A percentile compares a stretch with the other conserved stretches of the same genome.
phyloP scores from a whole-genome alignment of 2,888 invertebrate species.

The Pimpla rufipes region DNA sequence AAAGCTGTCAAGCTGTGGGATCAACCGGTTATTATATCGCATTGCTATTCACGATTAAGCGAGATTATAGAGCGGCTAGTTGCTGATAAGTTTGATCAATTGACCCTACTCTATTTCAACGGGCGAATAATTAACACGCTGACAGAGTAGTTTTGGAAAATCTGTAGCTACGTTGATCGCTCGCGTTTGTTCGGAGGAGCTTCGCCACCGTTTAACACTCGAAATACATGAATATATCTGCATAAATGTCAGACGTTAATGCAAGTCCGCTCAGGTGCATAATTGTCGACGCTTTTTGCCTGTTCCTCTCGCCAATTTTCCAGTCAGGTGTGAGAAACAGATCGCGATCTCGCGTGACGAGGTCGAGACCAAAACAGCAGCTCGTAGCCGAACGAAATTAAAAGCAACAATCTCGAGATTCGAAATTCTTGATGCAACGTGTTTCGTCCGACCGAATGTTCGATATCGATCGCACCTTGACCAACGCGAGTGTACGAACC shows the following conservation, averaged over 20 bases:
- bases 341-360: slow-evolving; percentile 49
- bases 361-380: neutral
- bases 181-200: neutral
- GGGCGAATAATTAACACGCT: neutral
- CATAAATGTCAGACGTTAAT: neutral
- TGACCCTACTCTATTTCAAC: neutral
- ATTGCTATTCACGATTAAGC: neutral
- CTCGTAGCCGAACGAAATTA: neutral
- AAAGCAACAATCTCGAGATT: slow-evolving; percentile 5
- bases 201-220: neutral
- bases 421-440: neutral
- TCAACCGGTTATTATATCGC: too few species aligned
- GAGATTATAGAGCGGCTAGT: neutral
- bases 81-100: neutral
- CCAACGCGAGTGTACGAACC: too few species aligned
- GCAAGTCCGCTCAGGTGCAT: too few species aligned
- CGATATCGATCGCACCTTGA: too few species aligned
- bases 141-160: neutral
- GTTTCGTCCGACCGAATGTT: too few species aligned
- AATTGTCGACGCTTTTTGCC: slow-evolving; percentile 17
- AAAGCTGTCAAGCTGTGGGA: too few species aligned
- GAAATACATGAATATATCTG: neutral
- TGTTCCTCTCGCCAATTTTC: slow-evolving; percentile 29
- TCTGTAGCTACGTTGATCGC: neutral
- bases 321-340: slow-evolving; percentile 44